Percentiles rank a stretch among this genome's conserved stretches.
Conservation (phyloP, 2,113 vertebrate species). For the Syrmaticus mikado region DNA sequence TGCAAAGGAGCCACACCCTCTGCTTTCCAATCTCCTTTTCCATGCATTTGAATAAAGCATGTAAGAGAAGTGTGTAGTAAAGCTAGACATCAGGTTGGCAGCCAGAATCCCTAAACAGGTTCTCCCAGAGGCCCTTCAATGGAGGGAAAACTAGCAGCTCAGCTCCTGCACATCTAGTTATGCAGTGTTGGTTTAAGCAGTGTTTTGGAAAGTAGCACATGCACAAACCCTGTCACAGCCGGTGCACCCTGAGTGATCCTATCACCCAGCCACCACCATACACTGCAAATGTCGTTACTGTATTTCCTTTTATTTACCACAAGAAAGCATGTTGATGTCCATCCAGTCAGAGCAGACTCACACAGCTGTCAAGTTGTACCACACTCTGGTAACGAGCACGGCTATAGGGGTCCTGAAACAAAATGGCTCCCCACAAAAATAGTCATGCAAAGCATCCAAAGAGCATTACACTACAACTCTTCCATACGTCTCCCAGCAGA, state of each 20-base stretch:
- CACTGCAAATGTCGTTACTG: background rate
- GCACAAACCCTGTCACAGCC: background rate
- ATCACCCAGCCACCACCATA: background rate
- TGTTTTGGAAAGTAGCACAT: background rate
- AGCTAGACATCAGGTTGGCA: background rate
- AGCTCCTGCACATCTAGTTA: background rate
- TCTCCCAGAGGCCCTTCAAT: background rate
- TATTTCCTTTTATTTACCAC: background rate
- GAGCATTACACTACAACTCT: background rate
- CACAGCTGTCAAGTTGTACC: background rate
- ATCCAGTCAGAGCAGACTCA: background rate
- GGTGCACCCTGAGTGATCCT: background rate
- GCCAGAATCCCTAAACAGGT: background rate
- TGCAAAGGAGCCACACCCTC: background rate
- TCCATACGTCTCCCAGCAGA: background rate
- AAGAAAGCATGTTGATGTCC: background rate
- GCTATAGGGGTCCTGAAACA: rapidly evolving
- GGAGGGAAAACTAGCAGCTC: background rate
- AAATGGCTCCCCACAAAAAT: background rate
- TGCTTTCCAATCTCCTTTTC: background rate
- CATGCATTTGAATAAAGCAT: background rate
- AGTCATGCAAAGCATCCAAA: too few relatives aligned
- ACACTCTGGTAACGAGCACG: rapidly evolving
- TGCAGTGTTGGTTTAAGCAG: background rate
- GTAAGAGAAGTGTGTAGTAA: background rate